Evolutionary conservation across 2,113 vertebrate species (phyloP).

Genomic region (Emydura subglobosa): DNA sequence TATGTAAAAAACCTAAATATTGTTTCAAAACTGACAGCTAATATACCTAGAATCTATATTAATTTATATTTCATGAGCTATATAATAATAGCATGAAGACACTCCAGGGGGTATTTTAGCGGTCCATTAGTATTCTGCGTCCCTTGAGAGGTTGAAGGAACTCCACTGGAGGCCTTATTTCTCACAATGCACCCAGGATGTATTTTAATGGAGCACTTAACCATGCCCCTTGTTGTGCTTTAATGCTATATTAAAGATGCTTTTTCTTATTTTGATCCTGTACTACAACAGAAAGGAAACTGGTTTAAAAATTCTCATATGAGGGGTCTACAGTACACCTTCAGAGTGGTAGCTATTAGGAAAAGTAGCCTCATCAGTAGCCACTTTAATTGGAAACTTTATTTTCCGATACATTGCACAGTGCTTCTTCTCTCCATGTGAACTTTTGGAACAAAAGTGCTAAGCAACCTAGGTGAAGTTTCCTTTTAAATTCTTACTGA

Average conservation of each 20-base stretch:
- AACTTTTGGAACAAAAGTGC: slow-evolving; percentile 16
- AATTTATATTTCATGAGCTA: background rate
- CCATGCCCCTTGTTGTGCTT: background rate
- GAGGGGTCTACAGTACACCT: background rate
- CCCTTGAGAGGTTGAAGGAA: background rate
- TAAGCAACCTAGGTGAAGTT: background rate
- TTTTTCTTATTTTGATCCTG: background rate
- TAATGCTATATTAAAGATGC: background rate
- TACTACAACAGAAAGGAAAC: background rate
- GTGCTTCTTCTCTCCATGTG: background rate
- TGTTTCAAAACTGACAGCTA: background rate
- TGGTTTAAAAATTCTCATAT: background rate
- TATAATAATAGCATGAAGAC: background rate
- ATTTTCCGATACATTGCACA: slow-evolving; percentile 4
- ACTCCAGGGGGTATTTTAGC: background rate
- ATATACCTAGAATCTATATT: background rate
- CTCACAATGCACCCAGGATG: background rate
- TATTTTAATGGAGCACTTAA: background rate
- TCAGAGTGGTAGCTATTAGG: background rate
- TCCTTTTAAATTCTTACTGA: slow-evolving; percentile 51
- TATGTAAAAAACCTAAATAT: background rate
- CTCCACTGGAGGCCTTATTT: background rate
- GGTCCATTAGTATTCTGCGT: background rate
- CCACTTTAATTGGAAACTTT: slow-evolving; percentile 4
- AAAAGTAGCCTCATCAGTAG: background rate